Evolutionary conservation across 2,797 vertebrate genomes (phyloP), one percentile per base, ranked within the genome.

Genomic region (Argya squamiceps): DNA sequence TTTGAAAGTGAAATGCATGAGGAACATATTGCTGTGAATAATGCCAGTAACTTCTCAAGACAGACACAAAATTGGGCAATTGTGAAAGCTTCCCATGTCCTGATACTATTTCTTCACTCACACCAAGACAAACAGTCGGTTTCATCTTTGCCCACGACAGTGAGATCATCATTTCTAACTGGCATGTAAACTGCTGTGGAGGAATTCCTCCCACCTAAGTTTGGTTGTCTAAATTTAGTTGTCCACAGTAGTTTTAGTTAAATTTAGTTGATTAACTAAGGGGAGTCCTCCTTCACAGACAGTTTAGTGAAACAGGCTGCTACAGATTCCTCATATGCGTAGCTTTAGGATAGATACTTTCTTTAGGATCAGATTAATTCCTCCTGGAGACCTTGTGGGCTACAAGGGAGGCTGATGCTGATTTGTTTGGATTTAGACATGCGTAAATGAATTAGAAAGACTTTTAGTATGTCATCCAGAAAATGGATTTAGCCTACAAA

Each of bases 141-240:
- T 95, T 88, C 76, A 75, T 93, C 58, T 84, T 93, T 97, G 69
- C 96, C 88, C 73, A 92, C 12, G 0, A 78, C 64, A 86, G 53
- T 58, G 71, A 95, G 85, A 96, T 91, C 62, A 90, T 88, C 0
- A 0, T 88, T 93, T 81, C 93, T 84, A 88, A 93, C 94, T 75
- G 82, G 37, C 71, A 81, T 84, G 89, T 80, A 96, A 95, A 94
- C 92, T 93, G 93, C 85, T 92, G 88, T 92, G 69, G 82, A 95
- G 88, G 79, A 93, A 95, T 92, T 95, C 88, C 95, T 97, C 96
- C 94, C 94, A 97, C 96, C 79, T 78, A 91, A 94, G 82, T 89
- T 92, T 69, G 77, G 94, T 77, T 89, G 53, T 56, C 87, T 95
- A 93, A 95, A 93, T 96, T 92, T 95, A 94, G 92, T 75, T 94